A percentile compares a stretch with the other conserved stretches of the same genome.
Conservation (phyloP, 53 echinoderm and acorn worm species). For the Glandiceps talaboti region DNA sequence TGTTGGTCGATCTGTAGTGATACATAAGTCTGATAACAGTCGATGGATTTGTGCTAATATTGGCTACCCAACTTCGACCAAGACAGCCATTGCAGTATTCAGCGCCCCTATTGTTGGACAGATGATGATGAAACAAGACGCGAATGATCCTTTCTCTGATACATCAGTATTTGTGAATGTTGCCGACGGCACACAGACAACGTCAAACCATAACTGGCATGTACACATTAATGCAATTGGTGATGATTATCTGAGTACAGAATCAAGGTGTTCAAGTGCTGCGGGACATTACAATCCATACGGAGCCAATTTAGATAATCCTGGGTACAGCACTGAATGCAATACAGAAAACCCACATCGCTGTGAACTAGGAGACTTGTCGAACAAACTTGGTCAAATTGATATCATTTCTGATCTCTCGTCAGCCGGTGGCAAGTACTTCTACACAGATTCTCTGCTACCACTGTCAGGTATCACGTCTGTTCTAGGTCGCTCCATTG, state of each 20-base stretch:
- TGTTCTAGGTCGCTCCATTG: conserved; percentile 35
- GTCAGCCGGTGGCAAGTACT: conserved; percentile 47
- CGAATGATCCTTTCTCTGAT: conserved; percentile 63
- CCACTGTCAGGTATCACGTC: conserved; percentile 64
- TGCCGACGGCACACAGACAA: conserved; percentile 52
- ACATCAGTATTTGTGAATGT: conserved; percentile 71
- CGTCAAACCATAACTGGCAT: conserved; percentile 80
- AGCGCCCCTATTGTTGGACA: conserved; percentile 62
- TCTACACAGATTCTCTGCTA: conserved; percentile 71
- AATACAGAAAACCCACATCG: conserved; percentile 40
- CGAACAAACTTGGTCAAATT: conserved; percentile 53
- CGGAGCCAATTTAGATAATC: conserved; percentile 36
- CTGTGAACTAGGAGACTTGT: conserved; percentile 78
- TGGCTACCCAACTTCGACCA: conserved; percentile 55
- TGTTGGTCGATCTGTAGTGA: conserved; percentile 63
- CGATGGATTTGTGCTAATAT: conserved; percentile 68
- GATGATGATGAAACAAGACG: conserved; percentile 58
- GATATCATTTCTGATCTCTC: conserved; percentile 28
- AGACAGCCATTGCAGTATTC: conserved; percentile 56
- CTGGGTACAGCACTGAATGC: conserved; percentile 30
- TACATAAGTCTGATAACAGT: conserved; percentile 36
- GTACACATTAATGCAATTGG: conserved; percentile 39
- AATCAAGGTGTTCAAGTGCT: conserved; percentile 40
- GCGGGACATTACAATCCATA: conserved; percentile 82
- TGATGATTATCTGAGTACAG: conserved; percentile 41